Percentiles rank a stretch among this genome's conserved stretches.
phyloP scores from a whole-genome alignment of 2,888 invertebrate genomes.

The Agonopterix alstromeriana region DNA sequence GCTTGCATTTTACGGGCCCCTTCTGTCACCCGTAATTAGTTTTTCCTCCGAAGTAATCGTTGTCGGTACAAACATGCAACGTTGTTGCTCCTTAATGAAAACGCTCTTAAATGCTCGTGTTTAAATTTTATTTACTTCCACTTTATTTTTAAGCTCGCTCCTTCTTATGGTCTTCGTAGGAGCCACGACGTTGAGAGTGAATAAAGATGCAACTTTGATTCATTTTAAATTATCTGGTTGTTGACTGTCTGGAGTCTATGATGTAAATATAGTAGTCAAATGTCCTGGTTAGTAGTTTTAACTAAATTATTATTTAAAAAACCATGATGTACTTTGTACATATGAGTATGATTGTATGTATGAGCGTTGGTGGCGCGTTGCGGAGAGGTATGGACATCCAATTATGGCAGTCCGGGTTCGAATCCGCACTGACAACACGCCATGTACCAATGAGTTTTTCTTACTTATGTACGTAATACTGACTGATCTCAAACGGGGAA shows the following conservation, averaged over 20 bases:
- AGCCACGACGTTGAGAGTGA: constrained; percentile 28
- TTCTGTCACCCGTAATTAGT: constrained; percentile 62
- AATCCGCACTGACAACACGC: too few species aligned
- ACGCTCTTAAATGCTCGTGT: constrained; percentile 62
- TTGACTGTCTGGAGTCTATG: constrained; percentile 16
- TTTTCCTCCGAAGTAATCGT: constrained; percentile 60
- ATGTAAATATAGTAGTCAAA: not conserved
- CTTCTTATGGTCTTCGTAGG: constrained; percentile 41
- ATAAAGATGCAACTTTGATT: constrained; percentile 39
- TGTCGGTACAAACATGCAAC: constrained; percentile 61
- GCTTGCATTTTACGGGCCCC: constrained; percentile 31
- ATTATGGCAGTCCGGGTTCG: too few species aligned
- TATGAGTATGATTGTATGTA: too few species aligned
- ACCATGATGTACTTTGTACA: too few species aligned
- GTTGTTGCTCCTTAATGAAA: constrained; percentile 66
- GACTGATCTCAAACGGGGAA: too few species aligned
- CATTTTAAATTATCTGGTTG: constrained; percentile 30
- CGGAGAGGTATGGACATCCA: too few species aligned
- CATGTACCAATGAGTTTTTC: too few species aligned
- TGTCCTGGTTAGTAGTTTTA: too few species aligned
- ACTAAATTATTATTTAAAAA: too few species aligned
- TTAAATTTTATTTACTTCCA: constrained; percentile 68
- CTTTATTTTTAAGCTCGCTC: constrained; percentile 51
- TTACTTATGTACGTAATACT: too few species aligned
- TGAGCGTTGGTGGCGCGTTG: too few species aligned